Percentiles rank a stretch among this genome's conserved stretches.
Evolutionary conservation across 2,113 vertebrate genomes (phyloP).

Genomic region (Nannobrachium achirus): DNA sequence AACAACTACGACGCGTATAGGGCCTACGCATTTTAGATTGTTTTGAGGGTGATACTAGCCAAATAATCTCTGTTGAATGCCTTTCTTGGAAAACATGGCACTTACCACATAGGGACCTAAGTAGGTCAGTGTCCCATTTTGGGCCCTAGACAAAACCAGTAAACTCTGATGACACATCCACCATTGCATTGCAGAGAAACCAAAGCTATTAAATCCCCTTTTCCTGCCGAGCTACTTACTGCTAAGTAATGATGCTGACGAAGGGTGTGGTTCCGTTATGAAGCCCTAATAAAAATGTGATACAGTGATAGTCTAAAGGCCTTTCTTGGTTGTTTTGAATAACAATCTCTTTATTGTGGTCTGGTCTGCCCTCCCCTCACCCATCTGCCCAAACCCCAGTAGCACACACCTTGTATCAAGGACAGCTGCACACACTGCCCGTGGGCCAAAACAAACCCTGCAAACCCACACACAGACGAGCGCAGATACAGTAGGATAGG

Average conservation of each 20-base stretch:
- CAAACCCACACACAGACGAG: conserved; percentile 1
- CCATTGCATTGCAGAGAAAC: conserved; percentile 30
- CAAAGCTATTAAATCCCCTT: conserved; percentile 47
- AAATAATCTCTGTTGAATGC: not conserved
- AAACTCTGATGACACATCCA: conserved; percentile 31
- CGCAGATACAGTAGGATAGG: not conserved
- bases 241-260: conserved; percentile 51
- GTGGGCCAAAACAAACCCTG: conserved; percentile 8
- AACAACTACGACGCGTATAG: too few species aligned
- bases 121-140: conserved; percentile 6
- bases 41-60: not conserved
- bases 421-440: conserved; percentile 44
- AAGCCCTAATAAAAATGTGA: conserved; percentile 41
- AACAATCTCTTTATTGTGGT: conserved; percentile 30
- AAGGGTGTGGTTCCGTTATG: conserved; percentile 57
- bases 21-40: too few species aligned
- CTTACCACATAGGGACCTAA: not conserved
- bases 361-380: conserved; percentile 6
- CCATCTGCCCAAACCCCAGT: conserved; percentile 31
- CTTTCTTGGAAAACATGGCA: not conserved
- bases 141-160: not conserved
- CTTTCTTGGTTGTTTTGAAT: conserved; percentile 29
- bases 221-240: conserved; percentile 51
- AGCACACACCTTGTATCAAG: not conserved
- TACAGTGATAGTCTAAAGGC: conserved; percentile 21